Base-by-base conservation (phyloP, 2,888 invertebrate genomes). In the Drepanosiphum platanoidis region DNA sequence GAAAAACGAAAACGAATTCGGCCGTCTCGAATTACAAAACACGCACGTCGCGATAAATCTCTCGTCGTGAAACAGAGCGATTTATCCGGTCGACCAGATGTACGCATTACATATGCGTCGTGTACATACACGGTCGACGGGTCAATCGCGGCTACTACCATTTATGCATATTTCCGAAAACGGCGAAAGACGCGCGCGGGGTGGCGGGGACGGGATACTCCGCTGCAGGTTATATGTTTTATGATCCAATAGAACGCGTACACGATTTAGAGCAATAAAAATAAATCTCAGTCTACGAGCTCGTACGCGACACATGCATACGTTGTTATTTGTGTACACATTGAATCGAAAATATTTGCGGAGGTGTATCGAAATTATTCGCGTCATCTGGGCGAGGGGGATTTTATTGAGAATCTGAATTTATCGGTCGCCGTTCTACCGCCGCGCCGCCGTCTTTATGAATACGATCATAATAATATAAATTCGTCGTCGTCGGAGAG, bases 331-430 rank as follows among this genome's bases (percentile, higher is more conserved):
- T 0, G 42, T 46, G 39, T 27, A 61, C 7, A 61, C 30, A 39
- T 66, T n/a, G 42, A 78, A 66, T 66, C 5, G 36, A 11, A 78
- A 30, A 81, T 81, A 81, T 81, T 58, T 70, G 52, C 27, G 52
- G 80, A 81, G 80, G 70, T 81, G 71, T 71, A 81, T 71, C 58
- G 30, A 71, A 71, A 81, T 71, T 58, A 81, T 71, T 58, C 32
- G 30, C 71, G 81, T 81, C 81, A 81, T 81, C 81, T 71, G 58
- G 71, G 34, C 52, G 52, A 32, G 61, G 34, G 39, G 39, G 58
- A 42, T 72, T 82, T 82, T 82, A 82, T 82, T 82, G 81, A 82
- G 39, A 72, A 71, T 42, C 61, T n/a, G 72, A 61, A 82, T 82
- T 82, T 82, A 82, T 82, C 61, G 80, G 72, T 61, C 32, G 72